Evolutionary conservation across 2,888 invertebrate genomes (phyloP).

Genomic region (Hydrotaea diabolus): DNA sequence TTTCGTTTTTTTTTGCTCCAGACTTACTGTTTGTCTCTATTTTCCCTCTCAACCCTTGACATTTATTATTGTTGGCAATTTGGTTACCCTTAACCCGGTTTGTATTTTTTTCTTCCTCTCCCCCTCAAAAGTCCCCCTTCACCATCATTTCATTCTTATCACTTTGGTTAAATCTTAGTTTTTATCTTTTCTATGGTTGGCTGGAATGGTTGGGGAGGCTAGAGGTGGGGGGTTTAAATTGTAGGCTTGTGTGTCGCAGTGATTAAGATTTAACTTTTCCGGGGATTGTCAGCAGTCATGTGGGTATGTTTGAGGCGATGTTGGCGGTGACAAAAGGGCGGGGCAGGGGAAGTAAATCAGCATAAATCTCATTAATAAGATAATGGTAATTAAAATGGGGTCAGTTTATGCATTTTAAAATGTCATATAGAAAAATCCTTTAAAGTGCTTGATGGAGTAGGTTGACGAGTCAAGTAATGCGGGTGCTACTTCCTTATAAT

Average conservation of each 20-base stretch:
- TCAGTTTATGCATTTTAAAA: constrained; percentile 32
- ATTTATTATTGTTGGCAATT: constrained; percentile 5
- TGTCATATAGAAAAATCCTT: constrained; percentile 20
- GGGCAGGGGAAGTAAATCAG: background rate
- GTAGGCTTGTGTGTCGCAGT: constrained; percentile 17
- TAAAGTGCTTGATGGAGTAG: background rate
- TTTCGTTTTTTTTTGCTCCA: background rate
- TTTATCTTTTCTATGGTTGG: background rate
- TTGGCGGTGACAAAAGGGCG: background rate
- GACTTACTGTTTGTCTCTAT: background rate
- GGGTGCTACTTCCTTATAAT: background rate
- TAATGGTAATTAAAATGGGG: constrained; percentile 46
- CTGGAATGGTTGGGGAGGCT: too few species aligned
- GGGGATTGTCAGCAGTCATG: background rate
- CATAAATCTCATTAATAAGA: constrained; percentile 40
- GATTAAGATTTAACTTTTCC: constrained; percentile 17
- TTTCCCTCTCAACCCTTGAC: constrained; percentile 29
- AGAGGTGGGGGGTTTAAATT: background rate
- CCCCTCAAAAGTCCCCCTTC: too few species aligned
- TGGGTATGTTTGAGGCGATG: background rate
- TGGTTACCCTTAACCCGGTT: constrained; percentile 25
- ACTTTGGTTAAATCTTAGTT: constrained; percentile 18
- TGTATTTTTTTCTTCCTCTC: background rate
- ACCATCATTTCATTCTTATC: background rate
- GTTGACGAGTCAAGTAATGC: background rate